A percentile compares a stretch with the other conserved stretches of the same genome.
Evolutionary conservation across 2,888 invertebrate genomes (phyloP).

Genomic region (Willowsia nigromaculata): DNA sequence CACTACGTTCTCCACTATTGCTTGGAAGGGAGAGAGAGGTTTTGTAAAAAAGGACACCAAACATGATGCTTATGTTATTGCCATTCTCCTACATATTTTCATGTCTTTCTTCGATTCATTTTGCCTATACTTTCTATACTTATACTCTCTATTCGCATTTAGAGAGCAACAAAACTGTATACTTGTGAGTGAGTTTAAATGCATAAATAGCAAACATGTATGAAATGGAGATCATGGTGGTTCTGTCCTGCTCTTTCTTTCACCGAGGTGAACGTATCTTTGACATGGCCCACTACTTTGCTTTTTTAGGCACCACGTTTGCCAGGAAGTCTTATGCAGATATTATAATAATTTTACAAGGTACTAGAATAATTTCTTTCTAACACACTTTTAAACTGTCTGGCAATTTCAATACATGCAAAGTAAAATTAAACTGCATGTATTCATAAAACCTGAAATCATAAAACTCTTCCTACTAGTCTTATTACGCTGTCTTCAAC

Average conservation of each 20-base stretch:
- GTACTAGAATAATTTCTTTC: too few species aligned
- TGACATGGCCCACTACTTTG: constrained; percentile 51
- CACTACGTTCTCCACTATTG: background rate
- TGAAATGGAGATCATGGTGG: constrained; percentile 1
- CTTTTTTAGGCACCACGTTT: constrained; percentile 5
- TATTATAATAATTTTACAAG: too few species aligned
- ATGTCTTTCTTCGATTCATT: constrained; percentile 35
- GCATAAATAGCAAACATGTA: background rate
- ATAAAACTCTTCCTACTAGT: too few species aligned
- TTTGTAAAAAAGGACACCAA: constrained; percentile 48
- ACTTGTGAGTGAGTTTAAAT: background rate
- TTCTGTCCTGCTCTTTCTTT: constrained; percentile 10
- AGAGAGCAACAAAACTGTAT: constrained; percentile 17
- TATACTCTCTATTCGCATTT: too few species aligned
- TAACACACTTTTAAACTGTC: too few species aligned
- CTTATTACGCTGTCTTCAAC: too few species aligned
- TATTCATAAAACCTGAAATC: too few species aligned
- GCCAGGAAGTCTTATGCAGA: background rate
- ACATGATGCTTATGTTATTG: constrained; percentile 39
- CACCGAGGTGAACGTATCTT: constrained; percentile 63
- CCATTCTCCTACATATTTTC: constrained; percentile 28
- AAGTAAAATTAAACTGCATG: too few species aligned
- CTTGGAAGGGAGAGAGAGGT: background rate
- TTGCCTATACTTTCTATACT: background rate
- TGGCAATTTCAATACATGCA: too few species aligned